These are phyloP conservation scores for Drosophila demipolita DNA, from an alignment of 2,888 invertebrate genomes.

Conservation along the genomic window DNA sequence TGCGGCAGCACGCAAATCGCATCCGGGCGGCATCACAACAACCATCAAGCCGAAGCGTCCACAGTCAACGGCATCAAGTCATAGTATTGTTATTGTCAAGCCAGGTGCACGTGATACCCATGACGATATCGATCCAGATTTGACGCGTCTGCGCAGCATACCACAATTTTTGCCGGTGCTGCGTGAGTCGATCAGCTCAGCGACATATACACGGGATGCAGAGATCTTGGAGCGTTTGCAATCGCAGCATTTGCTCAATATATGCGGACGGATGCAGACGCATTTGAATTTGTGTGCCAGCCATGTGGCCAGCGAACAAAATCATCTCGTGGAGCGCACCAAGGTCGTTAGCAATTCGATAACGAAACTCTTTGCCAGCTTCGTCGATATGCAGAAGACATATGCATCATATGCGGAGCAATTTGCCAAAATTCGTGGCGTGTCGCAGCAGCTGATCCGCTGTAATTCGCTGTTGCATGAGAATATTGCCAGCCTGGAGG, in stretches of 20 bases:
- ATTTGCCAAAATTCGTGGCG: constrained; percentile 92
- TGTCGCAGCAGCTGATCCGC: constrained; percentile 92
- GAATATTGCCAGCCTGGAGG: constrained; percentile 93
- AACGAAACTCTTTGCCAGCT: constrained; percentile 88
- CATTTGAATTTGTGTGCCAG: constrained; percentile 94
- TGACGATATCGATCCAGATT: constrained; percentile 89
- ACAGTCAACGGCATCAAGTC: constrained; percentile 86
- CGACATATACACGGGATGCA: constrained; percentile 90
- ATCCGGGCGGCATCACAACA: constrained; percentile 77
- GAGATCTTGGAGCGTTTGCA: constrained; percentile 91
- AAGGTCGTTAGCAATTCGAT: constrained; percentile 91
- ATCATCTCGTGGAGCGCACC: constrained; percentile 89
- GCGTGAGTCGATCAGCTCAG: constrained; percentile 94
- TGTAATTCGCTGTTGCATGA: constrained; percentile 93
- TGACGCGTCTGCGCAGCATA: constrained; percentile 88
- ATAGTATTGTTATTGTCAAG: constrained; percentile 94
- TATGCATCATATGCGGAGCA: constrained; percentile 95
- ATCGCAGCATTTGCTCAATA: constrained; percentile 88
- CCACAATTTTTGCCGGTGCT: constrained; percentile 97
- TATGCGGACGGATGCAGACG: constrained; percentile 93
- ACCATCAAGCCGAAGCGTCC: constrained; percentile 84
- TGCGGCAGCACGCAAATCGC: constrained; percentile 77
- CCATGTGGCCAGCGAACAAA: constrained; percentile 92
- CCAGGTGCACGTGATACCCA: constrained; percentile 88
- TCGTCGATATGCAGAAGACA: constrained; percentile 92